Evolutionary conservation across 2,888 invertebrate genomes (phyloP), one percentile per base, ranked within the genome.

Genomic region (Alviniconcha strummeri): DNA sequence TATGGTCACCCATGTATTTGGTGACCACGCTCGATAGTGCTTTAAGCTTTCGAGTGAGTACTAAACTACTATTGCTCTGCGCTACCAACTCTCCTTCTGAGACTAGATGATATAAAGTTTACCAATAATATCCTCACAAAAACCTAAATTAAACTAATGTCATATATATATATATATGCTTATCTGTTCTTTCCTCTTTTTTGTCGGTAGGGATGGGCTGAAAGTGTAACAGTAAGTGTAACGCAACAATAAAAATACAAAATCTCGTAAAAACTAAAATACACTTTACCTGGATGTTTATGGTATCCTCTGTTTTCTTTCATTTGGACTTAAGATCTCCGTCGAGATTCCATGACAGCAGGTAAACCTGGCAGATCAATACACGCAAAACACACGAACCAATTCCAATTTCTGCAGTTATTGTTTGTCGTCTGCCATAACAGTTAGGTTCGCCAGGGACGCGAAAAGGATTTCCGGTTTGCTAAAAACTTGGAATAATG

Each of bases 371-470:
- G 9, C 36, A n/a, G n/a, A 72, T 72, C 8, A 72, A 13, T 72
- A 36, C 36, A 72, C 72, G 8, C 17, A 9, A 60, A 13, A 60
- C 9, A 60, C 60, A 60, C 0, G 2, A 13, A 60, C 13, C 60
- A 60, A 13, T 13, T 60, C 13, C 9, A 11, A 8, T 60, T 60
- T 13, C 9, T 8, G 9, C n/a, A 69, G 56, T 80, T 80, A 55
- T 69, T 69, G 69, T 80, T 80, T 69, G 52, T 71, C 69, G 80
- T 80, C 80, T 80, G 80, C 71, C 80, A 80, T 80, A 69, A 80
- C 80, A 80, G 80, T 80, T 80, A 36, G 71, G 69, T 55, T 78
- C 6, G 36, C 78, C 60, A 64, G 57, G 36, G 36, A 52, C 5
- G 4, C 36, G 4, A 19, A 36, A 13, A 36, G 60, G 78, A 78